phyloP scores from a whole-genome alignment of 1,140 invertebrate genomes.

The Megalopta genalis region DNA sequence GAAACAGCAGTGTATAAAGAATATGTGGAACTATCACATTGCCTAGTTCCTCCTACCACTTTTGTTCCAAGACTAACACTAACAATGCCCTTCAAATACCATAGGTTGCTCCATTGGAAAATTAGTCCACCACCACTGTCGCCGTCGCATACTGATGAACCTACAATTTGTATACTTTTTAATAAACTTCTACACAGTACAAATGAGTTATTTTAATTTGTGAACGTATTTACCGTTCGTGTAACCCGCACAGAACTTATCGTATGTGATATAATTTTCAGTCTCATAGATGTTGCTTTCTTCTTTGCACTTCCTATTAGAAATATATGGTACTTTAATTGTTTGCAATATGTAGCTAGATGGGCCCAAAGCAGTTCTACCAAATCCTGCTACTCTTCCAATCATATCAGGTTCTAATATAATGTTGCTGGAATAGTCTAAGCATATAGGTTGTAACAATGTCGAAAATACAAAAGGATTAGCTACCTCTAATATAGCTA shows the following conservation, averaged over 20 bases:
- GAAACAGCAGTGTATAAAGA: conserved; percentile 75
- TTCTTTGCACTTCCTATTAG: conserved; percentile 62
- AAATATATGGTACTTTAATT: conserved; percentile 70
- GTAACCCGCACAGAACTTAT: conserved; percentile 78
- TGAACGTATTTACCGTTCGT: conserved; percentile 68
- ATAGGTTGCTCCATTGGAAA: conserved; percentile 64
- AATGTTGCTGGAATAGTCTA: conserved; percentile 64
- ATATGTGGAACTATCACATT: conserved; percentile 70
- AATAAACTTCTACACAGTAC: conserved; percentile 11
- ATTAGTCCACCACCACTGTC: conserved; percentile 77
- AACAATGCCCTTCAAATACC: conserved; percentile 76
- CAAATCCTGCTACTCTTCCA: conserved; percentile 76
- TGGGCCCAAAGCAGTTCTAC: conserved; percentile 65
- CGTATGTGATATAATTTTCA: conserved; percentile 66
- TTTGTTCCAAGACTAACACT: conserved; percentile 69
- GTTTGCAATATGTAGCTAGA: conserved; percentile 70
- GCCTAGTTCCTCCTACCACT: conserved; percentile 44
- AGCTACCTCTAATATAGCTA: conserved; percentile 72
- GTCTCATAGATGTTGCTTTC: conserved; percentile 41
- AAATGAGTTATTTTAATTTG: conserved; percentile 12
- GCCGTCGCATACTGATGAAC: conserved; percentile 75
- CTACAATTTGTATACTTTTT: conserved; percentile 60
- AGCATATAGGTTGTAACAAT: conserved; percentile 69
- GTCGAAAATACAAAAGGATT: conserved; percentile 67
- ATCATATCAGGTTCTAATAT: conserved; percentile 61